Conservation (phyloP, 1,140 invertebrate genomes). For the Pogonomyrmex barbatus region DNA sequence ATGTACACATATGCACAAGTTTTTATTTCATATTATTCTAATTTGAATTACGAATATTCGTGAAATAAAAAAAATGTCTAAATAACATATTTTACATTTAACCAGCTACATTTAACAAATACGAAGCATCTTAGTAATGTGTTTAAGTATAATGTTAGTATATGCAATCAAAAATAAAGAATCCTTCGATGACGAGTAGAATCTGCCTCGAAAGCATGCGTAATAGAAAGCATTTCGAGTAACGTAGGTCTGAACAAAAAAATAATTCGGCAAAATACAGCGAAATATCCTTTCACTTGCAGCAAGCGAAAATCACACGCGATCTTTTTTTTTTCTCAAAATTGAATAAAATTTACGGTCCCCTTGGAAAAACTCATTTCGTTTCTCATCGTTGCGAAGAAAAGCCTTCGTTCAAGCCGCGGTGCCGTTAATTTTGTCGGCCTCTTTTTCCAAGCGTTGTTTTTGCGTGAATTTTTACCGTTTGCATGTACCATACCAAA, state of each 20-base stretch:
- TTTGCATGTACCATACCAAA: neutral
- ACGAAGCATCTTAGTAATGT: neutral
- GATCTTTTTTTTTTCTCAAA: neutral
- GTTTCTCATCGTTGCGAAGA: neutral
- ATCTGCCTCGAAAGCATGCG: neutral
- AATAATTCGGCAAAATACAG: conserved; percentile 21
- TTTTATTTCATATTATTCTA: neutral
- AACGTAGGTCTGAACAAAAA: neutral
- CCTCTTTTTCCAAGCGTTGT: conserved; percentile 54
- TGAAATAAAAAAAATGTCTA: conserved; percentile 60
- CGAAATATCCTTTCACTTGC: neutral
- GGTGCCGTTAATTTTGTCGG: conserved; percentile 21
- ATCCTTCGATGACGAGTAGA: neutral
- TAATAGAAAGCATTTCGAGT: neutral
- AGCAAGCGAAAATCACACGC: neutral
- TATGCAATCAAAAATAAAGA: neutral
- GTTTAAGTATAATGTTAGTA: neutral
- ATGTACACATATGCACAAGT: too few species aligned
- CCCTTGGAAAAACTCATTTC: neutral
- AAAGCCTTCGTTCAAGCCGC: neutral
- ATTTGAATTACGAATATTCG: conserved; percentile 60
- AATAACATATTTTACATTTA: neutral
- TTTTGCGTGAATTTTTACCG: conserved; percentile 52
- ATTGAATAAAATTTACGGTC: conserved; percentile 31
- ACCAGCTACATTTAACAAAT: neutral